Percentiles rank a stretch among this genome's conserved stretches.
Conservation (phyloP, 2,797 vertebrate genomes). For the Spondyliosoma cantharus region DNA sequence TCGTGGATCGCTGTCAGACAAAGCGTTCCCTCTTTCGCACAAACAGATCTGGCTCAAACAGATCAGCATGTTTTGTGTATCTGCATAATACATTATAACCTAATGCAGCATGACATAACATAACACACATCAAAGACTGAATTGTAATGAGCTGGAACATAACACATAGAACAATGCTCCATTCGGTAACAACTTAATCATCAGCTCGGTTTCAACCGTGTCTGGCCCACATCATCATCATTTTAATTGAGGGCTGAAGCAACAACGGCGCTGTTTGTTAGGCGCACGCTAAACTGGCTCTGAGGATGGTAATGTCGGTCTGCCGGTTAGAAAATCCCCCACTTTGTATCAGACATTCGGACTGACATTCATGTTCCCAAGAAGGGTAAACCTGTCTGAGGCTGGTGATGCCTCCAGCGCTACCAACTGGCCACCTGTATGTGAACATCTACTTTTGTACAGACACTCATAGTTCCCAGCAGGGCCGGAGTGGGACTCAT, state of each 20-base stretch:
- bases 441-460: not conserved
- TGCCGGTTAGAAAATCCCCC: not conserved
- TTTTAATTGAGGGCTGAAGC: not conserved
- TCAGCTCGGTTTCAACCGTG: constrained; percentile 26
- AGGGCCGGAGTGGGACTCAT: too few relatives aligned
- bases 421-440: not conserved
- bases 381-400: not conserved
- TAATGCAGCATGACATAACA: constrained; percentile 52
- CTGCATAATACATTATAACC: constrained; percentile 56
- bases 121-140: constrained; percentile 24
- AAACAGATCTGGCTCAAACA: constrained; percentile 39
- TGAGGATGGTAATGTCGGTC: not conserved
- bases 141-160: constrained; percentile 40
- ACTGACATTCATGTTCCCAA: not conserved
- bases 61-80: constrained; percentile 53
- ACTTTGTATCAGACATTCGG: not conserved
- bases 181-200: constrained; percentile 38
- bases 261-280: not conserved
- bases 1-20: not conserved
- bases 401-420: not conserved
- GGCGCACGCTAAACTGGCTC: not conserved
- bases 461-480: not conserved
- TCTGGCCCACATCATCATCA: constrained; percentile 34
- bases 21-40: not conserved
- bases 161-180: constrained; percentile 22